Conservation (phyloP, 2,888 invertebrate species). For the Pelosia muscerda region DNA sequence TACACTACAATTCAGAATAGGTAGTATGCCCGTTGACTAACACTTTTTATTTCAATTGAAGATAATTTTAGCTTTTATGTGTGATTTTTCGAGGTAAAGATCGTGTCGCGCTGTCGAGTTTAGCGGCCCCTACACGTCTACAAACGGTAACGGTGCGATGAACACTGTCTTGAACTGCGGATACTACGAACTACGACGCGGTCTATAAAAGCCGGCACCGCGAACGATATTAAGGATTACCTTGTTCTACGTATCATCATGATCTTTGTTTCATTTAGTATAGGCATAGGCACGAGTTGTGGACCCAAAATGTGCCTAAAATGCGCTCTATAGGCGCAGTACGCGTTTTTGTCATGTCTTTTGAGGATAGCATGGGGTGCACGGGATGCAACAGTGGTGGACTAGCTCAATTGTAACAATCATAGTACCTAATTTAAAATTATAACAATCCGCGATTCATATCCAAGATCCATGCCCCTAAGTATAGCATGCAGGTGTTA, state of each 20-base stretch:
- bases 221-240: background rate
- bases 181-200: background rate
- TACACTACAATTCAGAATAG: slow-evolving; percentile 38
- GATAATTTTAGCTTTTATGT: slow-evolving; percentile 25
- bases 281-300: background rate
- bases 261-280: background rate
- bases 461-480: no score
- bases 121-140: slow-evolving; percentile 69
- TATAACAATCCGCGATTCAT: no score
- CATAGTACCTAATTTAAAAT: no score
- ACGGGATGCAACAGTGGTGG: no score
- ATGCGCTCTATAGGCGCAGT: no score
- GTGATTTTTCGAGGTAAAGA: slow-evolving; percentile 56
- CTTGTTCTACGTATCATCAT: slow-evolving; percentile 1
- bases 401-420: no score
- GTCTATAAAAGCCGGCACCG: background rate
- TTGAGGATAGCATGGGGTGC: no score
- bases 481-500: no score
- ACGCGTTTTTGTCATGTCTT: no score
- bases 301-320: no score
- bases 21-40: background rate
- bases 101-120: slow-evolving; percentile 61
- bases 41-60: slow-evolving; percentile 2
- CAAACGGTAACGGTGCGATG: slow-evolving; percentile 66
- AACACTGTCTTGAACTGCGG: slow-evolving; percentile 66